A percentile compares a stretch with the other conserved stretches of the same genome.
These are phyloP conservation scores for Andrena trimmerana DNA, from an alignment of 2,888 invertebrate species.

Conservation along the genomic window DNA sequence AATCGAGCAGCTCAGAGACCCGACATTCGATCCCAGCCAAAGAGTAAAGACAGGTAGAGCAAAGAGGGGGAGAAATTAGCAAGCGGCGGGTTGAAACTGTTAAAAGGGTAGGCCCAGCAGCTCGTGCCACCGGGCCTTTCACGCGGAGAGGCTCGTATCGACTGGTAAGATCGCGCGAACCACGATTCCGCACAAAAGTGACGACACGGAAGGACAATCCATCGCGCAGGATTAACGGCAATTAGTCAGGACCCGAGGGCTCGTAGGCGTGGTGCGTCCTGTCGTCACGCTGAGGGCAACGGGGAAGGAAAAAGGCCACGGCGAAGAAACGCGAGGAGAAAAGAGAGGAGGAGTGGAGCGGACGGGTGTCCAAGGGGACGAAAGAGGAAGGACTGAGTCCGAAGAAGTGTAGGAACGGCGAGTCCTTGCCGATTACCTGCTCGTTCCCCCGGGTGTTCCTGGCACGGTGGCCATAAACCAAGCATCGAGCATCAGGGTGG, in stretches of 20 bases:
- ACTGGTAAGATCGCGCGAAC: slow-evolving; percentile 10
- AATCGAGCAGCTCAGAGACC: not conserved
- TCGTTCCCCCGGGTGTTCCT: slow-evolving; percentile 62
- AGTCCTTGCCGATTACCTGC: slow-evolving; percentile 63
- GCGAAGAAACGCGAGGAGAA: not conserved
- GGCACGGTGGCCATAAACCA: slow-evolving; percentile 77
- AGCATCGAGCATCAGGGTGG: slow-evolving; percentile 72
- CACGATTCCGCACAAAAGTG: slow-evolving; percentile 39
- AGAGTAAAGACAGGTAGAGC: not conserved
- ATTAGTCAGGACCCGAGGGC: slow-evolving; percentile 69
- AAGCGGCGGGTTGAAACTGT: not conserved
- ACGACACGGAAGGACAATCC: slow-evolving; percentile 48
- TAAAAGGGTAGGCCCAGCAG: not conserved
- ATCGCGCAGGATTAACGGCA: slow-evolving; percentile 70
- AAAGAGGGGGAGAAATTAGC: slow-evolving; percentile 6
- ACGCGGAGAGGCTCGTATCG: not conserved
- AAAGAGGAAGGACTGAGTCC: not conserved
- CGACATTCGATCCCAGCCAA: not conserved
- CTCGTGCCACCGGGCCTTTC: not conserved
- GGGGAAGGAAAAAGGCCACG: not conserved
- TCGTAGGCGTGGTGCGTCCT: slow-evolving; percentile 71
- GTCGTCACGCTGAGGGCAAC: slow-evolving; percentile 63
- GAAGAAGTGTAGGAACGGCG: slow-evolving; percentile 7
- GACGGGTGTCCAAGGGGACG: not conserved
- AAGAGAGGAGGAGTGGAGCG: not conserved